Conservation (phyloP, 2,888 invertebrate genomes). For the Drosophila merina region DNA sequence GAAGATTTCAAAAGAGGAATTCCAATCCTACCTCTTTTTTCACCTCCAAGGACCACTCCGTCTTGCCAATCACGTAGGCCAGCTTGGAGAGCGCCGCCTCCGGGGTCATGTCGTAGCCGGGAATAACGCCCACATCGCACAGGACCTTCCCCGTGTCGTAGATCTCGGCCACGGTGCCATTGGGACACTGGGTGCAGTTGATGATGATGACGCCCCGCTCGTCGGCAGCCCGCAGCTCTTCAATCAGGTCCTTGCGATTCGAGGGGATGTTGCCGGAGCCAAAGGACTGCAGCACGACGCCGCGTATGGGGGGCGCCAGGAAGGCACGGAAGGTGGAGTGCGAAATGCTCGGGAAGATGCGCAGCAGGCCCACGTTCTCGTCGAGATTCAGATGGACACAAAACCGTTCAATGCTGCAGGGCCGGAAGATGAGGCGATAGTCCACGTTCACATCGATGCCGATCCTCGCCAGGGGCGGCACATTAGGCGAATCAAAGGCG, state of each 20-base stretch:
- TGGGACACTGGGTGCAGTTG: conserved; percentile 95
- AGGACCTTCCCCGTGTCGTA: conserved; percentile 93
- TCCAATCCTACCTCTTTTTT: conserved; percentile 86
- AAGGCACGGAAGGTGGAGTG: conserved; percentile 89
- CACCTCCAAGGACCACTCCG: conserved; percentile 87
- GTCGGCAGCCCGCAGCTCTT: conserved; percentile 89
- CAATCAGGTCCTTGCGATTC: conserved; percentile 91
- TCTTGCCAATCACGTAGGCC: conserved; percentile 93
- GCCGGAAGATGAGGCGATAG: conserved; percentile 86
- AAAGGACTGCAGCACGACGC: conserved; percentile 95
- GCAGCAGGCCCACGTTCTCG: conserved; percentile 92
- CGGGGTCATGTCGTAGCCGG: conserved; percentile 87
- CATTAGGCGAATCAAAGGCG: conserved; percentile 89
- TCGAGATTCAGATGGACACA: conserved; percentile 90
- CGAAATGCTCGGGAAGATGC: conserved; percentile 96
- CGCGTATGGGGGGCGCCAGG: conserved; percentile 89
- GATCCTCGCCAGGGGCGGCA: conserved; percentile 91
- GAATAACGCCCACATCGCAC: conserved; percentile 79
- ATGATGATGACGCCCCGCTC: conserved; percentile 92
- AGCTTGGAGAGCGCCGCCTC: conserved; percentile 97
- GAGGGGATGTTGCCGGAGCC: conserved; percentile 97
- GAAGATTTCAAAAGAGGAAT: too few relatives aligned
- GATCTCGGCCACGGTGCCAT: conserved; percentile 90
- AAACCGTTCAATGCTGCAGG: conserved; percentile 87
- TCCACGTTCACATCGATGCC: conserved; percentile 90